Base-by-base conservation (phyloP, 2,797 vertebrate genomes). In the Enteromius anoplus region DNA sequence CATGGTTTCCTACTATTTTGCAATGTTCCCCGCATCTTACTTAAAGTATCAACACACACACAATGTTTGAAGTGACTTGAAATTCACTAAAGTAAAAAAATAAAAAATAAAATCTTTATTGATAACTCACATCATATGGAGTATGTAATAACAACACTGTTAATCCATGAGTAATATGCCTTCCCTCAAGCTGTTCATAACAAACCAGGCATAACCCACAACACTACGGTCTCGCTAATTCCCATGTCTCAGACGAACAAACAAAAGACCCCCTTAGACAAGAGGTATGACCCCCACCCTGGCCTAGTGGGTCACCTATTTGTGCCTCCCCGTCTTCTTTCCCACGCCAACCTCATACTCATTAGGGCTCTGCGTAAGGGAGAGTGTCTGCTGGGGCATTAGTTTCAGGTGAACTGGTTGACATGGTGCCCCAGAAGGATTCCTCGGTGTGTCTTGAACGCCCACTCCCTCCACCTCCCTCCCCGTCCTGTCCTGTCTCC, bases 361-460 rank as follows among this genome's bases (percentile, higher is more conserved):
- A 95, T 96, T 97, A 96, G 93, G 92, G 95, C 95, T 32, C 60
- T 23, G 0, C 37, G 26, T 68, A 79, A 47, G 80, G 58, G 93
- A 93, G 93, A 93, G 92, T 92, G 88, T 94, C 95, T 95, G 95
- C 95, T 94, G 93, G 95, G 94, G 93, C 95, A 96, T 97, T 97
- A 95, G 92, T 95, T 97, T 97, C 96, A 98, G 96, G 96, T 98
- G 96, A 97, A 96, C 94, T 96, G 95, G 93, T 96, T 96, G 96
- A 93, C 96, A 96, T 95, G 93, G 92, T 91, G 91, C 93, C 91
- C 55, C 58, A 93, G 92, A 94, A 95, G 93, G 93, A 93, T 91
- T 94, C 93, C 92, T 91, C 89, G 91, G 92, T 92, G 94, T 88
- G 91, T 91, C 92, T 85, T 89, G 91, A 92, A n/a, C 11, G 17